Base-by-base conservation (phyloP, 1,140 invertebrate genomes). In the Pemphigus obesinymphae region DNA sequence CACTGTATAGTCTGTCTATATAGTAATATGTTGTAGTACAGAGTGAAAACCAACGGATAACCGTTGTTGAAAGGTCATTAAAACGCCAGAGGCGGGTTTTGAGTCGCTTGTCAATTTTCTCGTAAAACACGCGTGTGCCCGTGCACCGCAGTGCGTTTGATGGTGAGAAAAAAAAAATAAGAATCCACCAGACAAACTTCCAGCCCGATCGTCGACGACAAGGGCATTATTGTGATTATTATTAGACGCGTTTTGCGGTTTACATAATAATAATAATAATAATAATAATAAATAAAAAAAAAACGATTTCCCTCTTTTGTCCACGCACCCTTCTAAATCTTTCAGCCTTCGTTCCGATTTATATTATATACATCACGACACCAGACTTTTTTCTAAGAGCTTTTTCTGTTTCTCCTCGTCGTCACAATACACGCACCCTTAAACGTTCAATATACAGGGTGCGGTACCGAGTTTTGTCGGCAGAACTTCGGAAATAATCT, bases 191-290 rank as follows among this genome's bases (percentile, higher is more conserved):
- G 48, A 75, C 43, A 75, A 50, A 53, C 70, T 73, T 73, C 45
- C 45, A 45, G 45, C 40, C 43, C 15, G 20, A 13, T 15, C 2
- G 3, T 7, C 15, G 15, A 29, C 43, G 45, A 50, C 72, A 50
- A 75, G 72, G 48, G 45, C 31, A 11, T 70, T 45, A 26, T 70
- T 17, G 13, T 34, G 43, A 75, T 75, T 75, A 50, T 75, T 75
- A 75, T 75, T 75, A 75, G 45, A 75, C 72, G 72, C 10, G 72
- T 75, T 75, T 53, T 53, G 72, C 72, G 45, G 72, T 75, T 53
- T 29, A 63, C 26, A 45, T 45, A 40, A 40, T 40, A 40, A 40
- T 40, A 45, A 34, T 63, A 63, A 63, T 31, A 45, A 45, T 45
- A 40, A 40, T 40, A 40, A 40, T 40, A 45, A 34, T 63, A 63